Evolutionary conservation across 1,140 invertebrate genomes (phyloP), one percentile per base, ranked within the genome.

Genomic region (Dreissena polymorpha): DNA sequence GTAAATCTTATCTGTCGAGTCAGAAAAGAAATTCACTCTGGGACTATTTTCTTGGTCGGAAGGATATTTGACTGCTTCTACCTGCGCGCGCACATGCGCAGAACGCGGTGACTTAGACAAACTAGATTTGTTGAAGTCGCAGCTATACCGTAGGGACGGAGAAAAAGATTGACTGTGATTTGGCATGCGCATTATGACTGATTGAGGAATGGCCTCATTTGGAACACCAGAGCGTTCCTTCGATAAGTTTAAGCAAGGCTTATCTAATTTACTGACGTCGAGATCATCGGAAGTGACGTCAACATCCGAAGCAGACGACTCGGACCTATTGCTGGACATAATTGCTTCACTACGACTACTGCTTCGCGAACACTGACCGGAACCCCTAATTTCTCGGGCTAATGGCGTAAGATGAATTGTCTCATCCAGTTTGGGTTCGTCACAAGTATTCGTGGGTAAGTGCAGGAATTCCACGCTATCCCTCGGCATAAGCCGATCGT

Each of bases 251-350:
- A 29, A 39, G 69, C 64, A 76, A 50, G 75, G 68, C 63, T 74
- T 83, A 29, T 77, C 73, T 10, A 57, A 23, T 77, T 76, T 77
- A 13, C 63, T 76, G 29, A 60, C 21, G 16, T 91, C 90, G 21
- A 87, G 85, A 68, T 91, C 90, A 14, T 92, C 91, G 68, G 84
- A 89, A 14, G 88, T 88, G 49, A 91, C 90, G 67, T 91, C 91
- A 63, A 91, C 89, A 57, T 92, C 91, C 14, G 91, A 92, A 21
- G 88, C 89, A 0, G 90, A 91, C 16, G 91, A 92, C 67, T 92
- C 91, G 7, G 91, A 91, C 67, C 88, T 78, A 86, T 91, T 92
- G 83, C 90, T 91, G 67, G 82, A 89, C 16, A 89, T 89, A 27
- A 83, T 86, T 49, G 86, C 77, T 53, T 88, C 86, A 21, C 91